phyloP scores from a whole-genome alignment of 2,888 invertebrate genomes.

The Netelia melanura region DNA sequence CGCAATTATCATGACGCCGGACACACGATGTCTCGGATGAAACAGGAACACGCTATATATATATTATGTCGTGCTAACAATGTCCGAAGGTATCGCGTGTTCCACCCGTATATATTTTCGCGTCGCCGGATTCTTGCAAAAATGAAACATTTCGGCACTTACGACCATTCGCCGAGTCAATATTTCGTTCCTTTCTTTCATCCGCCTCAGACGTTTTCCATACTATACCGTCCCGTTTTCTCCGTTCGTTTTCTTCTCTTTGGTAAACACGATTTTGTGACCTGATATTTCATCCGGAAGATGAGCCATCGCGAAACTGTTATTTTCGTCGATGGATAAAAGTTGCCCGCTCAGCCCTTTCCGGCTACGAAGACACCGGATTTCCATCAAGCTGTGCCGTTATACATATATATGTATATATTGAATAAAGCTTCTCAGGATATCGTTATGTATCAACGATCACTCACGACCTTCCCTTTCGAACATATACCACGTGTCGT shows the following conservation, averaged over 20 bases:
- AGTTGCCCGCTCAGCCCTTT: constrained; percentile 39
- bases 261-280: constrained; percentile 1
- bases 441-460: constrained; percentile 57
- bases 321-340: background rate
- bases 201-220: background rate
- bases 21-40: constrained; percentile 57
- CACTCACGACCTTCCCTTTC: constrained; percentile 30
- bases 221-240: background rate
- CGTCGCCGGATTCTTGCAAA: background rate
- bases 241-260: background rate
- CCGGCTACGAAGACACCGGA: background rate
- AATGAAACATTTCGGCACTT: background rate
- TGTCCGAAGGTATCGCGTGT: background rate
- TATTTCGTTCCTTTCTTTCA: background rate
- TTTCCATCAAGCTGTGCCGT: background rate
- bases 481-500: constrained; percentile 4
- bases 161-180: background rate
- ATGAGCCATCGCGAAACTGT: background rate
- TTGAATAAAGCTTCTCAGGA: constrained; percentile 45
- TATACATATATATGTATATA: constrained; percentile 5
- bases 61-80: background rate
- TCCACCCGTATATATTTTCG: background rate
- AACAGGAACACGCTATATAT: constrained; percentile 13
- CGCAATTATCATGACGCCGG: constrained; percentile 69
- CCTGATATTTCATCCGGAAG: constrained; percentile 28